Base-by-base conservation (phyloP, 2,797 vertebrate species). In the Eurystomus glaucurus region DNA sequence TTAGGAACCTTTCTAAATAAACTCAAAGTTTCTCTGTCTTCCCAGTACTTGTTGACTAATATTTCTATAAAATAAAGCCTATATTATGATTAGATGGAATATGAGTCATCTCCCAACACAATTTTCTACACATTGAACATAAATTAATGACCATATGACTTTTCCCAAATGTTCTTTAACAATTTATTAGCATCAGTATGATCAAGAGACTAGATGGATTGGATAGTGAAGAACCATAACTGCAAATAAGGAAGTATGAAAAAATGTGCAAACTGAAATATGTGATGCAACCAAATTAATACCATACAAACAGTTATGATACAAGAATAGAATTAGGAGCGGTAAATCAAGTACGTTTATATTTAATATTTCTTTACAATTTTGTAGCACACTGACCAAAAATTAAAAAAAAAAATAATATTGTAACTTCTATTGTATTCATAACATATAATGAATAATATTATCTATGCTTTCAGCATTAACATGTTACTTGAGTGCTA, bases 121-220 rank as follows among this genome's bases (percentile, higher is more conserved):
- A 35, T 7, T 35, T 35, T 35, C 35, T 31, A 71, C 5, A 33
- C 0, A 3, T 33, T 33, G 4, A 2, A 18, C 1, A 2, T 45
- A 41, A 79, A 72, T 61, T 45, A 69, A 16, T 9, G 39, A n/a
- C 20, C 5, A 51, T 23, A 48, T 0, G 1, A 71, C 8, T 76
- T 68, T 76, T 60, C 29, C 69, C 4, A 76, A 90, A 46, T 1
- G 1, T 88, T 79, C 70, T 43, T 84, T 37, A n/a, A 14, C 12
- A 43, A 51, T 61, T 85, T 60, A 33, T 7, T 68, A 71, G 51
- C 81, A 68, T 35, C 2, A n/a, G 7, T 51, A 68, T 19, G 4
- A 68, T 35, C n/a, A 79, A n/a, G 15, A 6, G 12, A 31, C 23
- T 52, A 43, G n/a, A 66, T 46, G 21, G 7, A 4, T 55, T 64